These are phyloP conservation scores for Hartigia nigra DNA, from an alignment of 2,888 invertebrate species.

Conservation along the genomic window DNA sequence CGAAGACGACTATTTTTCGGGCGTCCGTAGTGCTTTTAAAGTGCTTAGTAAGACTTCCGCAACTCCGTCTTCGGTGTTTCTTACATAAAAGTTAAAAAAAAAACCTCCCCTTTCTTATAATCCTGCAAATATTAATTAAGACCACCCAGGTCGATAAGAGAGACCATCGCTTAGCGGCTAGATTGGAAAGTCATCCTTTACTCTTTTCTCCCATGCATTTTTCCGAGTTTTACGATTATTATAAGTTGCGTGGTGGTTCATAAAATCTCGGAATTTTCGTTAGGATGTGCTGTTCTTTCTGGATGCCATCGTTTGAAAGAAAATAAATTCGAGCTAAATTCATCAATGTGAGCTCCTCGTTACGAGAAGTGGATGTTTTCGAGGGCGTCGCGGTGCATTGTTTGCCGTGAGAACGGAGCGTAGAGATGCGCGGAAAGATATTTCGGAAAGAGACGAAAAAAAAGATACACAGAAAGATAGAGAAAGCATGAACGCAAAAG, in stretches of 20 bases:
- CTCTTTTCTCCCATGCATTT: neutral
- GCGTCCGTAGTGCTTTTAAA: neutral
- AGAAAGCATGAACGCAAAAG: constrained; percentile 27
- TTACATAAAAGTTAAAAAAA: constrained; percentile 22
- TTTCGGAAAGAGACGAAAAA: constrained; percentile 31
- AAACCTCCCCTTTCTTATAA: constrained; percentile 16
- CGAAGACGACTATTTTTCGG: neutral
- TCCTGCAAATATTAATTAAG: constrained; percentile 13
- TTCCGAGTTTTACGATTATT: neutral
- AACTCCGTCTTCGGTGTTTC: neutral
- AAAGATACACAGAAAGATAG: constrained; percentile 3
- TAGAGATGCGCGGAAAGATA: constrained; percentile 52
- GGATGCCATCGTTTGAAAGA: neutral
- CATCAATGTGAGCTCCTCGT: constrained; percentile 31
- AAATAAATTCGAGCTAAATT: constrained; percentile 1
- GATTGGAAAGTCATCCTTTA: neutral
- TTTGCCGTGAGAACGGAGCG: constrained; percentile 55
- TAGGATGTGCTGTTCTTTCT: neutral
- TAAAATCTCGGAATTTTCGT: neutral
- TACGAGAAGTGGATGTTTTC: constrained; percentile 57
- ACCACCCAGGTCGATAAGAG: neutral
- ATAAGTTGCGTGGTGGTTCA: neutral
- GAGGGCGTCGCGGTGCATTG: constrained; percentile 54
- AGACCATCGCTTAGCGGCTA: neutral
- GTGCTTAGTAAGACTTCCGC: neutral